Evolutionary conservation across 1,140 invertebrate species (phyloP), one percentile per base, ranked within the genome.

Genomic region (Hycleus phaleratus): DNA sequence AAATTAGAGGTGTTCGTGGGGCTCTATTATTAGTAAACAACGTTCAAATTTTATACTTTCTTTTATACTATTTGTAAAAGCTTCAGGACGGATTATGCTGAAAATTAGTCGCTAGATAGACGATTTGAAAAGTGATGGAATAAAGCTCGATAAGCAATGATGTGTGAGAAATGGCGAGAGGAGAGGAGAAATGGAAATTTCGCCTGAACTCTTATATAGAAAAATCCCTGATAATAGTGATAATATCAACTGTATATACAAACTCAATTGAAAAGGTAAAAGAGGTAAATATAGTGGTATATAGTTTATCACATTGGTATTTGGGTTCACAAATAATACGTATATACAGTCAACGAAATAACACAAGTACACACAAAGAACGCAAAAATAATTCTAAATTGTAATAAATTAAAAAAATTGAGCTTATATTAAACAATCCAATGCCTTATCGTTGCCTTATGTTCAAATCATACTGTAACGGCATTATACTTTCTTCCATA

Each of bases 211-310:
- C 32, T 4, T 2, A 53, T 40, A 42, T 53, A 53, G 45, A 7
- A 32, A 52, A 53, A 53, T 53, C 51, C 51, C 51, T 53, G 51
- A 53, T 46, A 45, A 45, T 46, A 45, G 10, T 43, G 45, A 52
- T 43, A 53, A 53, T 40, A 53, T 53, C 50, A 53, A 53, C 51
- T 53, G 51, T 53, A 53, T 53, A 53, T 53, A 53, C 43, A 53
- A 44, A 53, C 51, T 46, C 44, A 26, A 42, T 46, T 39, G 4
- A 53, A 53, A 53, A 7, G 11, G 26, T 48, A 50, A 39, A 38
- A 50, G 38, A 48, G 26, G 38, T 32, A 48, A 48, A 48, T 32
- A 48, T 48, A 48, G 26, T 11, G 25, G 46, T 48, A 48, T 25
- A 46, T 18, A 46, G 26, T 5, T 44, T 44, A 24, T 44, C 43